These are phyloP conservation scores for Chymomyza caudatula DNA, from an alignment of 2,888 invertebrate genomes.

Conservation along the genomic window DNA sequence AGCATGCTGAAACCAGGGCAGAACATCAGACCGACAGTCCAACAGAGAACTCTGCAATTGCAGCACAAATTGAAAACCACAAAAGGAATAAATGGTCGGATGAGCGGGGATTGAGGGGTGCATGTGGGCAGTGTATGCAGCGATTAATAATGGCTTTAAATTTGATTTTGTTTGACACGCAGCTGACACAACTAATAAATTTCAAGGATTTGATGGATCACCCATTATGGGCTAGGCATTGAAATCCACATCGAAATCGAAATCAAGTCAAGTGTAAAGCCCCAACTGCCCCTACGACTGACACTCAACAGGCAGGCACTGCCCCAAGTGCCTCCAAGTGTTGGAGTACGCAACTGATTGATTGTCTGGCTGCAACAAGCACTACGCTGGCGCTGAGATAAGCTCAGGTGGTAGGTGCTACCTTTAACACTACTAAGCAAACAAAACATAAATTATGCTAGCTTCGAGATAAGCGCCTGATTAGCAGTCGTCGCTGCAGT, in stretches of 20 bases:
- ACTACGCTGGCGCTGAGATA: constrained; percentile 40
- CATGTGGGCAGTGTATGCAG: no score
- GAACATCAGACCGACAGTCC: not conserved
- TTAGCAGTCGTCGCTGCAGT: constrained; percentile 37
- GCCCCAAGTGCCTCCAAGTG: not conserved
- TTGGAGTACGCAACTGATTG: constrained; percentile 43
- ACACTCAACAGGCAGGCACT: not conserved
- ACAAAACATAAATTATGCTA: constrained; percentile 27
- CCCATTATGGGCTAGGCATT: constrained; percentile 1
- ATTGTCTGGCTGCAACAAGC: constrained; percentile 22
- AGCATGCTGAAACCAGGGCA: constrained; percentile 8
- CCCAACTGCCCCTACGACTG: constrained; percentile 27
- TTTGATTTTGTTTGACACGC: constrained; percentile 63
- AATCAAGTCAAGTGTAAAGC: constrained; percentile 34
- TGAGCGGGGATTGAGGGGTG: no score
- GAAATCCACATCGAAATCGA: not conserved
- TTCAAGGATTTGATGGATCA: constrained; percentile 45
- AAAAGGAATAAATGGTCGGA: constrained; percentile 2
- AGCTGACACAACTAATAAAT: constrained; percentile 68
- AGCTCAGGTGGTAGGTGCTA: constrained; percentile 18
- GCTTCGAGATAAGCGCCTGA: constrained; percentile 64
- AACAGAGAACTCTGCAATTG: not conserved
- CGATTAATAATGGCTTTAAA: constrained; percentile 57
- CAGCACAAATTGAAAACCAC: not conserved
- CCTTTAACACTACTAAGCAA: constrained; percentile 1